Evolutionary conservation across 2,797 vertebrate genomes (phyloP), one percentile per base, ranked within the genome.

Genomic region (Ctenosaura bakeri): DNA sequence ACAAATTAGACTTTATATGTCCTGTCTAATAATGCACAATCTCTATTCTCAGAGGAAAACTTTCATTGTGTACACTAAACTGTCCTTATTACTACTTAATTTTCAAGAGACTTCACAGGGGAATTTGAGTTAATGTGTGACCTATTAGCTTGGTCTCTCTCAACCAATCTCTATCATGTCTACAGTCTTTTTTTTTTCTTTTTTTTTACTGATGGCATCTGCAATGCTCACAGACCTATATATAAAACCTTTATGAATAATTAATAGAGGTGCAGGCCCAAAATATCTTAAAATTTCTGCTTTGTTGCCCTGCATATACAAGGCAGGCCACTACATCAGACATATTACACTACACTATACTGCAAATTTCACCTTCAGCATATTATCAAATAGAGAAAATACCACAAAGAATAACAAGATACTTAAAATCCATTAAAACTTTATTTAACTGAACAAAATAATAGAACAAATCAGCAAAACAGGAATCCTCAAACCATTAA

Each of bases 231-330:
- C 62, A 90, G 50, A 52, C 86, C 86, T 50, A 92, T 92, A 83
- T 94, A 93, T 93, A 81, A 94, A 94, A 85, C 13, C 69, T 93
- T 94, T 85, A 91, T 94, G 90, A 95, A 95, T 92, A 92, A 95
- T 88, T 92, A 42, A 94, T 77, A 86, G 90, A 91, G 38, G 69
- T 71, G 29, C 12, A 69, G 52, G 74, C 93, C 90, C 92, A 96
- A 95, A 95, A 93, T 92, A 94, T 84, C 90, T 74, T 81, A 91
- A 86, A 77, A 88, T 91, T 89, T 90, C 81, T 88, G 78, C 83
- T 90, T 71, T n/a, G 13, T 56, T 92, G 89, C 59, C 62, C 83
- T 88, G 64, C 26, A 88, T 89, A 94, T 90, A 56, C 62, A 62
- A 89, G n/a, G 38, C 18, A 6, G 77, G 91, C 54, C 79, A 56